Base-by-base conservation (phyloP, 2,113 vertebrate genomes). In the Dendrocopos noguchii region DNA sequence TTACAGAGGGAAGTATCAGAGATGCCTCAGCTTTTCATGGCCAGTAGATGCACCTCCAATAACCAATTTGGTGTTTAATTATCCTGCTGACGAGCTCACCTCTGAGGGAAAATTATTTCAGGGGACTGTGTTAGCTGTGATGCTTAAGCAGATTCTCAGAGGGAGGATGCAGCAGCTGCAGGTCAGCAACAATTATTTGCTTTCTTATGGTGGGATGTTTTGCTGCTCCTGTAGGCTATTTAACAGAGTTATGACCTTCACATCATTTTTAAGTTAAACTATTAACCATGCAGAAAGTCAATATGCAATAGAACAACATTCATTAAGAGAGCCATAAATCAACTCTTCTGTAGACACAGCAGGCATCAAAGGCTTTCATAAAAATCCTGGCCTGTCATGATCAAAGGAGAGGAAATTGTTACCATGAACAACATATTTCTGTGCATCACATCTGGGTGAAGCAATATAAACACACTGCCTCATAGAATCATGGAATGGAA, bases 31-130 rank as follows among this genome's bases (percentile, higher is more conserved):
- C 61, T 84, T 71, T 89, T 83, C 68, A 77, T 85, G 72, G 84
- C 82, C 75, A 80, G 61, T 85, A 94, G 94, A 89, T 57, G 76
- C 61, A 80, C 10, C 46, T 3, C 4, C 53, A 75, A 68, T 80
- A 94, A 94, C 56, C 68, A 87, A 94, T 82, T 88, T 80, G 21
- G 6, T 80, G 72, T 94, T 93, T 94, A 93, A 94, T 96, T 87
- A 94, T 72, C 72, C 89, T 9, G 9, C 72, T 89, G 80, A 84
- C 39, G 55, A 94, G 66, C 87, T 94, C 75, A 95, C 92, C 92
- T 87, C 52, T 85, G 89, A 96, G 36, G 87, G 77, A 87, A 89
- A 93, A 71, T 36, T 55, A 66, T 80, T 84, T 76, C 67, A 70
- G 60, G 56, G 81, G 64, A 57, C 36, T 7, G 2, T 24, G 31